These are phyloP conservation scores for Fulmarus glacialis DNA, from an alignment of 2,113 vertebrate species.

Conservation along the genomic window DNA sequence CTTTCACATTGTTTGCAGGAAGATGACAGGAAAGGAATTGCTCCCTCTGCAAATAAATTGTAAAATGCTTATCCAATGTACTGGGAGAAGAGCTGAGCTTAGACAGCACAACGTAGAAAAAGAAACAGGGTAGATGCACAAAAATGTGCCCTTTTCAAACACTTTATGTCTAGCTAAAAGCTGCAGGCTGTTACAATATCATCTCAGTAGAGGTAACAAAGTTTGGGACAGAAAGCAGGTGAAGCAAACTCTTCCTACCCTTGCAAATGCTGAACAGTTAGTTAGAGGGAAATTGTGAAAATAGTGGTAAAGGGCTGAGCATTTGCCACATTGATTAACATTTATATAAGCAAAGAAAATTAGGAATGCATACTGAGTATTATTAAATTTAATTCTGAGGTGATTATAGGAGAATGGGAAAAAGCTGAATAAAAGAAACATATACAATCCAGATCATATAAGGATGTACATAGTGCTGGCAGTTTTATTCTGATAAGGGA, in stretches of 20 bases:
- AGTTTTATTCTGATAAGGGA: background rate
- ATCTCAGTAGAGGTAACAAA: background rate
- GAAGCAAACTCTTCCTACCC: background rate
- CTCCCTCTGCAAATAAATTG: conserved; percentile 31
- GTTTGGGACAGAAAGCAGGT: background rate
- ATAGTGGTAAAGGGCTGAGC: background rate
- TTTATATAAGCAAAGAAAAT: background rate
- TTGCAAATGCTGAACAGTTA: background rate
- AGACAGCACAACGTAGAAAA: background rate
- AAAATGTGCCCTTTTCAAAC: background rate
- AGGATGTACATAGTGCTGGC: background rate
- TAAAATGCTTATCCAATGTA: background rate
- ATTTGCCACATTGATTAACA: background rate
- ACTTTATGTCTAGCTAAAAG: background rate
- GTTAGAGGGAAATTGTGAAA: background rate
- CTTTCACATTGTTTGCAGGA: background rate
- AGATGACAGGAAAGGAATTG: background rate
- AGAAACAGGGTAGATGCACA: background rate
- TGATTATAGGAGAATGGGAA: background rate
- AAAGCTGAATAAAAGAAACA: background rate
- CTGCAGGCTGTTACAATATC: background rate
- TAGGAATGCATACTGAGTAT: background rate
- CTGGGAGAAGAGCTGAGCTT: background rate
- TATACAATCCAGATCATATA: background rate
- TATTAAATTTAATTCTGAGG: background rate